These are phyloP conservation scores for Oreochromis tanganicae DNA, from an alignment of 2,113 vertebrate species.

Conservation along the genomic window DNA sequence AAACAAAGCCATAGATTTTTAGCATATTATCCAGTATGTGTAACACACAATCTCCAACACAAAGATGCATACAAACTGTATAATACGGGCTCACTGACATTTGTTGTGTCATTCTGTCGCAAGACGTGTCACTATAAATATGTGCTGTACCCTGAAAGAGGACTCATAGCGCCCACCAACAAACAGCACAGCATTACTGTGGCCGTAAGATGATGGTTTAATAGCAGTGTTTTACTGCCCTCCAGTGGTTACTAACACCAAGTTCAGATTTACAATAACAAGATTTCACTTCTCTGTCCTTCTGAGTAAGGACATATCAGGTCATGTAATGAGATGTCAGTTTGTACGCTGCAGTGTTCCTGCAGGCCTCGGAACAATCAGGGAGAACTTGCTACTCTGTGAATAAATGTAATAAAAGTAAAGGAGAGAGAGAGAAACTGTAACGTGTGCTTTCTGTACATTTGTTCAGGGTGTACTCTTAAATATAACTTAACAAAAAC, in stretches of 20 bases:
- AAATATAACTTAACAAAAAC: not conserved
- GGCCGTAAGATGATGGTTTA: not conserved
- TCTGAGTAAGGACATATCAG: not conserved
- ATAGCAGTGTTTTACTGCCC: not conserved
- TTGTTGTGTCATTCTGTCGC: not conserved
- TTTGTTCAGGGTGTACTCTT: not conserved
- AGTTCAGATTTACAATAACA: not conserved
- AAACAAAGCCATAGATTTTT: not conserved
- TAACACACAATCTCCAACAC: not conserved
- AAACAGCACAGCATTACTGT: not conserved
- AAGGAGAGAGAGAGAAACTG: not conserved
- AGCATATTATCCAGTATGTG: not conserved
- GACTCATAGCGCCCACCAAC: not conserved
- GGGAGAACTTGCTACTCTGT: not conserved
- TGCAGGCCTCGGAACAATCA: not conserved
- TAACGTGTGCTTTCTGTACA: not conserved
- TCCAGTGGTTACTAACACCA: not conserved
- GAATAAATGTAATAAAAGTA: not conserved
- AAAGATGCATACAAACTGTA: not conserved
- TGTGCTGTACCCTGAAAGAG: not conserved
- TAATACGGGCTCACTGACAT: not conserved
- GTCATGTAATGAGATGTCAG: not conserved
- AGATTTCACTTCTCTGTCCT: not conserved
- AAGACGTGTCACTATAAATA: not conserved
- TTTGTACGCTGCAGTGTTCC: not conserved